phyloP scores from a whole-genome alignment of 2,888 invertebrate species.

The Neria commutata region DNA sequence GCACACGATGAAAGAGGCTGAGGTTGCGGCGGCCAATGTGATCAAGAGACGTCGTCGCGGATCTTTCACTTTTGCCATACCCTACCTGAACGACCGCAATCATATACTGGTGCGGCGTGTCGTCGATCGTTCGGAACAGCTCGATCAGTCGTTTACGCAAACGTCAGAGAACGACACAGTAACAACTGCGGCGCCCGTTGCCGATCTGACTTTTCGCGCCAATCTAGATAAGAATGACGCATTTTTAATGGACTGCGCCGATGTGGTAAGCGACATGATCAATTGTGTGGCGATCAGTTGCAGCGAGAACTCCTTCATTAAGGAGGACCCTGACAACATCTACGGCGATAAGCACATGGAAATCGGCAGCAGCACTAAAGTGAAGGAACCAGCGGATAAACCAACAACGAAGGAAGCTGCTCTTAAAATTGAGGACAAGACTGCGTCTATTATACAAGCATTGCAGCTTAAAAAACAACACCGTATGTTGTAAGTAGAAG shows the following conservation, averaged over 20 bases:
- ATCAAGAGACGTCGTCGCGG: conserved; percentile 43
- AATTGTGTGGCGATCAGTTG: conserved; percentile 69
- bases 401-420: neutral
- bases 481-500: conserved; percentile 48
- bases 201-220: conserved; percentile 48
- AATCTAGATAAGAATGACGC: conserved; percentile 31
- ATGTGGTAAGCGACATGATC: conserved; percentile 65
- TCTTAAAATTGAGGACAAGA: conserved; percentile 12
- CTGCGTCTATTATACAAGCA: conserved; percentile 19
- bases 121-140: conserved; percentile 55
- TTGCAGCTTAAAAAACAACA: conserved; percentile 43
- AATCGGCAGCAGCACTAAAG: no score
- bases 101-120: conserved; percentile 65
- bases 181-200: conserved; percentile 29
- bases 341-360: conserved; percentile 13
- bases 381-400: neutral
- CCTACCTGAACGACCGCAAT: conserved; percentile 67
- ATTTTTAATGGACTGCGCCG: conserved; percentile 52
- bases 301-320: conserved; percentile 64
- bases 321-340: conserved; percentile 42
- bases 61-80: conserved; percentile 66
- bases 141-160: conserved; percentile 46
- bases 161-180: conserved; percentile 17
- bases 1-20: conserved; percentile 33
- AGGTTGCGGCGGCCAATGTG: conserved; percentile 28